These are phyloP conservation scores for Drosophila bipectinata DNA, from an alignment of 1,140 invertebrate genomes.

Conservation along the genomic window DNA sequence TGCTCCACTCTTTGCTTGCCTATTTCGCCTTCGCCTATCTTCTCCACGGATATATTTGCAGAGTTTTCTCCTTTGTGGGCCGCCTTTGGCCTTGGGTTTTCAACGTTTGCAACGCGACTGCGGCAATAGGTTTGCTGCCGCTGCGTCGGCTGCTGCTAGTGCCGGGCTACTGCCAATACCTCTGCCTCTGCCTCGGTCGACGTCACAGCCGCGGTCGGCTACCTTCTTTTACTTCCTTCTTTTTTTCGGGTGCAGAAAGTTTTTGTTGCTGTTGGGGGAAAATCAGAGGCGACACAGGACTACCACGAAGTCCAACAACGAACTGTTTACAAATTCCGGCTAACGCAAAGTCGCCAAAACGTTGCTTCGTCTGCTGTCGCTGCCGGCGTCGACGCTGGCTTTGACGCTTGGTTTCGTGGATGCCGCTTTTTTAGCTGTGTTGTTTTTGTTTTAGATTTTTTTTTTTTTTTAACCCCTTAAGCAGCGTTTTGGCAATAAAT, in stretches of 20 bases:
- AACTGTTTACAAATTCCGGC: constrained; percentile 67
- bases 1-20: constrained; percentile 18
- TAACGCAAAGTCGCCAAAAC: constrained; percentile 29
- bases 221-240: neutral
- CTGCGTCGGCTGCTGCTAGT: constrained; percentile 7
- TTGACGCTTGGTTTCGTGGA: constrained; percentile 10
- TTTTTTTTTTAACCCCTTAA: neutral
- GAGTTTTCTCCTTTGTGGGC: constrained; percentile 7
- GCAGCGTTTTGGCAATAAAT: neutral
- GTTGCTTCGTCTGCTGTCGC: constrained; percentile 48
- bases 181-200: neutral
- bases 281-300: constrained; percentile 26
- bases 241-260: constrained; percentile 3
- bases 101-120: constrained; percentile 19
- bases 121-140: constrained; percentile 12
- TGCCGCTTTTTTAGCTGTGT: constrained; percentile 1
- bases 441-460: neutral
- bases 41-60: constrained; percentile 11
- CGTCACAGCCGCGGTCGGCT: neutral
- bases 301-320: constrained; percentile 46
- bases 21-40: constrained; percentile 8
- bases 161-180: neutral
- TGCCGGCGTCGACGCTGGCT: constrained; percentile 7
- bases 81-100: constrained; percentile 15
- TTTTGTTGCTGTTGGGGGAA: constrained; percentile 16